Evolutionary conservation across 2,888 invertebrate species (phyloP), one percentile per base, ranked within the genome.

Genomic region (Ischnus inquisitorius): DNA sequence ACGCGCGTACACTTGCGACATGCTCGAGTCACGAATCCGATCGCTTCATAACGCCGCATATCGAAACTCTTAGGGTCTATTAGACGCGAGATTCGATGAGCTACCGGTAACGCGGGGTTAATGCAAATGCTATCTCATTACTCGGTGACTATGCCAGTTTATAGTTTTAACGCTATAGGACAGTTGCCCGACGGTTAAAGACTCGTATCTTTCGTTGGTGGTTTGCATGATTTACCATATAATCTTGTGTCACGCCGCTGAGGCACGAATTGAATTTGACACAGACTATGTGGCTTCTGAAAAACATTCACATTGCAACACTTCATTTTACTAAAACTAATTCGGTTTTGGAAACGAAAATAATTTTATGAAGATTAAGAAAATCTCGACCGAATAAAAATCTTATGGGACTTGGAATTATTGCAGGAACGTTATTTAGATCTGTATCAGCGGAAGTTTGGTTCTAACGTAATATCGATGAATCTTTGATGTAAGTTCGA

Each of bases 31-130:
- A 34, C 34, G 34, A 34, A 80, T 51, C 39, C 60, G 54, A 68
- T 75, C 25, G 43, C 64, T 68, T 64, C 48, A 39, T 41, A 67
- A 64, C 46, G 57, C 65, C 65, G 48, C 8, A 60, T 71, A 54
- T 65, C 46, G 48, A 48, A 67, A 54, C 34, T 14, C 16, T 34
- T 16, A 39, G 46, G 54, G 22, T 65, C 48, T 72, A 67, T 77
- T 34, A 25, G 39, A 12, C 65, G 39, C 3, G 22, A 14, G 46
- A 41, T 65, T 72, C 34, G 62, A 76, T n/a, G 46, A 57, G 54
- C 22, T 51, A 19, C 68, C 54, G 54, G 34, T 34, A 34, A 4
- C 34, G 34, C 1, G 34, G 28, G 62, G 57, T 67, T 68, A 43
- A 46, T 67, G 65, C 43, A 54, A 46, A 74, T 68, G 25, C n/a